A percentile compares a stretch with the other conserved stretches of the same genome.
Evolutionary conservation across 2,797 vertebrate genomes (phyloP).

Genomic region (Antennarius maculatus): DNA sequence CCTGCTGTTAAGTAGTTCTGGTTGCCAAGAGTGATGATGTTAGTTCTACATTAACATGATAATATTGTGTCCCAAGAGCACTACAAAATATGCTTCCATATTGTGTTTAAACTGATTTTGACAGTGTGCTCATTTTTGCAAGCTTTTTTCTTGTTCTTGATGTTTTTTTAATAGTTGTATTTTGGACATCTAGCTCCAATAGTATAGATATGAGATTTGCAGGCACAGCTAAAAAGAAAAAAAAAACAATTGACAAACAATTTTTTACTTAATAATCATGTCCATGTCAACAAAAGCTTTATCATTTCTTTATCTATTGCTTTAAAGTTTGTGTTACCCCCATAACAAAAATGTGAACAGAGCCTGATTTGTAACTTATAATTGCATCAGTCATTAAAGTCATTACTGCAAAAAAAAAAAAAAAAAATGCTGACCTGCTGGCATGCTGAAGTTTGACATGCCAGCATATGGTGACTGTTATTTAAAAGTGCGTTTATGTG

Average conservation of each 20-base stretch:
- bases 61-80: constrained; percentile 55
- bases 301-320: not conserved
- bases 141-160: not conserved
- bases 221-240: not conserved
- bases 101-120: constrained; percentile 41
- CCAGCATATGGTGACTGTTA: too few species aligned
- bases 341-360: too few species aligned
- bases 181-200: not conserved
- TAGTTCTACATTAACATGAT: constrained; percentile 72
- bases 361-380: too few species aligned
- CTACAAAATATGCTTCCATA: constrained; percentile 41
- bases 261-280: too few species aligned
- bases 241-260: too few species aligned
- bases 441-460: too few species aligned
- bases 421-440: too few species aligned
- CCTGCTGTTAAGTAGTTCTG: constrained; percentile 76
- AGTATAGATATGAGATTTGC: not conserved
- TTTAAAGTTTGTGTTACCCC: too few species aligned
- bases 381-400: too few species aligned
- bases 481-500: too few species aligned
- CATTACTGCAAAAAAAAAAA: too few species aligned
- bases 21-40: constrained; percentile 69
- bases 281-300: too few species aligned
- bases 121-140: constrained; percentile 4
- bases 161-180: not conserved